Evolutionary conservation across 1,140 invertebrate species (phyloP), one percentile per base, ranked within the genome.

Genomic region (Ridgeia piscesae): DNA sequence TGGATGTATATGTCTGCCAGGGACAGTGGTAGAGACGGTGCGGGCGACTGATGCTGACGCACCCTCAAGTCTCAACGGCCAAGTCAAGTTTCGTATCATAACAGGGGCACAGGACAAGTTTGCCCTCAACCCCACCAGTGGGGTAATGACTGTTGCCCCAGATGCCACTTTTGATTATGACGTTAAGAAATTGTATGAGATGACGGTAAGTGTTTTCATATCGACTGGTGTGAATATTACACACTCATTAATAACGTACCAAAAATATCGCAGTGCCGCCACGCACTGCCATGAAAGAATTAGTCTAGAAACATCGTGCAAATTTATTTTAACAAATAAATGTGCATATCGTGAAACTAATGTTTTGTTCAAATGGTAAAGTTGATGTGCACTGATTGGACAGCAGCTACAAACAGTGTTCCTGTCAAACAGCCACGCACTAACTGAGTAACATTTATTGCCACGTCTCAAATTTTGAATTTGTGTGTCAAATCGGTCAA

Each of bases 61-160:
- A 21, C 11, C 34, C 33, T 50, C 34, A 17, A 91, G 34, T 42
- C 91, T 48, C 8, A 50, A 50, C 31, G 34, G 91, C 35, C 6
- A 42, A 33, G 91, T 2, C 97, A 97, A 96, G 98, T 99, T 99
- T 95, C 97, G 98, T 93, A 98, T 99, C 90, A 97, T 98, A 94
- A 97, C 97, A 93, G 98, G 98, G 8, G 98, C 98, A 1, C 97
- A 97, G 35, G 98, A 99, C 95, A 99, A 99, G 96, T 99, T 99
- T 95, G 97, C 98, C 0, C 98, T 99, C 17, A 97, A 98, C 94
- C 97, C 98, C 0, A 97, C 97, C 94, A 97, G 97, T 0, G 98
- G 98, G 0, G 96, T 97, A 0, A 97, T 99, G 50, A 97, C 97
- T n/a, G 97, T 99, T 0, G 98, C 98, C 0, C 96, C 97, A 21